Percentiles rank a stretch among this genome's conserved stretches.
Conservation (phyloP, 2,888 invertebrate species). For the Agrotis exclamationis region DNA sequence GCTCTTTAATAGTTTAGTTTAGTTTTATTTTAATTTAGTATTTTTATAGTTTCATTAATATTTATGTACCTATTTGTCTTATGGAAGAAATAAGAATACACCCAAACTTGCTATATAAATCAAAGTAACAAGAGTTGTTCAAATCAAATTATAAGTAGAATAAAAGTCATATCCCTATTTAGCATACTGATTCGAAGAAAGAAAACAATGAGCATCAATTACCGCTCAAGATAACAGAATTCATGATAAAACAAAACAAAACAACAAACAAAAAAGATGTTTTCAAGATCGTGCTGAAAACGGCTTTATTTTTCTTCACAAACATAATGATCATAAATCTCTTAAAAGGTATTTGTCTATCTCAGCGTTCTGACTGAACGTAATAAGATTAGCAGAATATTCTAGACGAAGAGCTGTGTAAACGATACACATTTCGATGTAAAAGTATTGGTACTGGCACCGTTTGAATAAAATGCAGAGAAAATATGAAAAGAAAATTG, state of each 20-base stretch:
- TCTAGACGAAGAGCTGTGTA: conserved; percentile 35
- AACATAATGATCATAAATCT: conserved; percentile 56
- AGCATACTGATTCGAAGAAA: conserved; percentile 19
- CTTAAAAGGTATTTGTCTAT: conserved; percentile 41
- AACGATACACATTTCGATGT: conserved; percentile 41
- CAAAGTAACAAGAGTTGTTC: background rate
- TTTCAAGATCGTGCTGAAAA: conserved; percentile 39
- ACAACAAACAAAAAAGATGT: conserved; percentile 30
- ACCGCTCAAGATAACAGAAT: conserved; percentile 35
- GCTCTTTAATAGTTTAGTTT: too few relatives aligned
- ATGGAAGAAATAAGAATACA: too few relatives aligned
- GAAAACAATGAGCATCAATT: conserved; percentile 49
- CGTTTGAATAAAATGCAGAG: conserved; percentile 55
- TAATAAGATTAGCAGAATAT: conserved; percentile 52
- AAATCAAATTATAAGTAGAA: conserved; percentile 12
- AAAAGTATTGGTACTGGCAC: conserved; percentile 38
- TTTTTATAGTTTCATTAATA: too few relatives aligned
- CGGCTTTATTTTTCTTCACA: conserved; percentile 36
- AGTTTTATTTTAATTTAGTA: too few relatives aligned
- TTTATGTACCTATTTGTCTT: too few relatives aligned
- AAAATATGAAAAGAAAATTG: conserved; percentile 65
- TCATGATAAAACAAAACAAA: conserved; percentile 38
- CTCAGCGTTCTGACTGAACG: conserved; percentile 23
- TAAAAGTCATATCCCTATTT: conserved; percentile 4
- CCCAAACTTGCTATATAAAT: background rate